Evolutionary conservation across 2,888 invertebrate genomes (phyloP).

Genomic region (Diploptera punctata): DNA sequence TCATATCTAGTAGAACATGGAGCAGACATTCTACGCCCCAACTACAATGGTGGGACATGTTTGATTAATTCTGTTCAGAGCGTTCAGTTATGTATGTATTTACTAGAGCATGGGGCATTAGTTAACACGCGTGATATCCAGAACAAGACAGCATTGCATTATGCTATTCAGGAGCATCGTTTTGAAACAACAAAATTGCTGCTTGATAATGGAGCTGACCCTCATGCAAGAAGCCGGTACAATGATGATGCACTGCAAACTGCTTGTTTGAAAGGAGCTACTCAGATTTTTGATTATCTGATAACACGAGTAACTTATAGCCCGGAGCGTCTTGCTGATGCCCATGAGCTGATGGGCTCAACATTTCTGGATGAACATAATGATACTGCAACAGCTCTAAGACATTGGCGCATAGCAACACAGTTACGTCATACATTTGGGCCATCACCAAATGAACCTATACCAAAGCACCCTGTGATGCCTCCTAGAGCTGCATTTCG

Average conservation of each 20-base stretch:
- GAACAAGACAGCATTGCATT: constrained; percentile 90
- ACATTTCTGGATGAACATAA: constrained; percentile 89
- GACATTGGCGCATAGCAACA: constrained; percentile 83
- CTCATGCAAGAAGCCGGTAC: constrained; percentile 74
- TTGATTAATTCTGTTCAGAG: constrained; percentile 93
- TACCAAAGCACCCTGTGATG: constrained; percentile 62
- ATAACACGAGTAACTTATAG: constrained; percentile 64
- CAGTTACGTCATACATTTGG: constrained; percentile 60
- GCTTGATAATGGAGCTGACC: constrained; percentile 80
- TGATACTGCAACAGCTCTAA: constrained; percentile 72
- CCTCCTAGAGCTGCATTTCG: constrained; percentile 68
- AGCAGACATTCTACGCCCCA: constrained; percentile 83
- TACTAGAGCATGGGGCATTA: constrained; percentile 79
- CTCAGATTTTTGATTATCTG: constrained; percentile 74
- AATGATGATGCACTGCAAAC: constrained; percentile 91
- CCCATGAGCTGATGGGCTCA: constrained; percentile 86
- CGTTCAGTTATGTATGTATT: constrained; percentile 77
- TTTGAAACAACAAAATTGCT: constrained; percentile 84
- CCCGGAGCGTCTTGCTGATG: constrained; percentile 77
- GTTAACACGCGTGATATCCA: constrained; percentile 90
- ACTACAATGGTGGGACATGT: constrained; percentile 92
- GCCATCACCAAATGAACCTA: constrained; percentile 43
- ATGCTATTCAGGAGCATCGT: constrained; percentile 80
- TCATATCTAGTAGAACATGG: constrained; percentile 77
- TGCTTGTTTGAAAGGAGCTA: constrained; percentile 81